A percentile compares a stretch with the other conserved stretches of the same genome.
phyloP scores from a whole-genome alignment of 2,113 vertebrate genomes.

The Anas platyrhynchos region DNA sequence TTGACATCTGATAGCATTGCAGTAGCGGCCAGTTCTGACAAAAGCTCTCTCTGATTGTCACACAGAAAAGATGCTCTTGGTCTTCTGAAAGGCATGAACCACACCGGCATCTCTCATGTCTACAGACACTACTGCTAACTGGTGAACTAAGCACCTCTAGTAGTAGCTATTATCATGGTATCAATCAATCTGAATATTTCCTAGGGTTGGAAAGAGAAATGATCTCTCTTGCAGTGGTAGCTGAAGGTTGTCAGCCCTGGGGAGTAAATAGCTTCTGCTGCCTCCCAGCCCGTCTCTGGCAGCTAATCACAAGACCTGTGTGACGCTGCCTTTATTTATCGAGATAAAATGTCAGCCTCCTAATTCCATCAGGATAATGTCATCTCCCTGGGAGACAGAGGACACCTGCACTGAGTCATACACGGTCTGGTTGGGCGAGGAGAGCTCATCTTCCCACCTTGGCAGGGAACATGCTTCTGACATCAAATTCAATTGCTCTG shows the following conservation, averaged over 20 bases:
- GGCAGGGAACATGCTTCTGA: background rate
- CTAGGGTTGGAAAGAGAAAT: background rate
- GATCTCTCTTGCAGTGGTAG: background rate
- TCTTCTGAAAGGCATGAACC: background rate
- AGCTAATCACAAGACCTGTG: background rate
- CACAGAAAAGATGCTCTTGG: background rate
- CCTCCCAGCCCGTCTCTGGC: background rate
- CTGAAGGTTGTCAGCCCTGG: background rate
- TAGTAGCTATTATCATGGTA: background rate
- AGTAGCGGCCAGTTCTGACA: background rate
- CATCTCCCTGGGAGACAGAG: background rate
- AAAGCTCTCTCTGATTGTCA: background rate
- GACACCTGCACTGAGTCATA: slow-evolving; percentile 18
- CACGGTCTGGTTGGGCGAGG: background rate
- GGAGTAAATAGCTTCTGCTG: background rate
- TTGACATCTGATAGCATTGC: background rate
- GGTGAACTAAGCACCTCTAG: background rate
- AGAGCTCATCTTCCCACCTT: background rate
- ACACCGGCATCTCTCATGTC: background rate
- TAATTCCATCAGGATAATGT: slow-evolving; percentile 37
- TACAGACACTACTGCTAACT: background rate
- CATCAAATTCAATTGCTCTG: background rate
- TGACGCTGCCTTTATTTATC: background rate
- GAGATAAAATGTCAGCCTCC: background rate
- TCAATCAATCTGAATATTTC: background rate